Evolutionary conservation across 2,888 invertebrate species (phyloP).

Genomic region (Aquatica leii): DNA sequence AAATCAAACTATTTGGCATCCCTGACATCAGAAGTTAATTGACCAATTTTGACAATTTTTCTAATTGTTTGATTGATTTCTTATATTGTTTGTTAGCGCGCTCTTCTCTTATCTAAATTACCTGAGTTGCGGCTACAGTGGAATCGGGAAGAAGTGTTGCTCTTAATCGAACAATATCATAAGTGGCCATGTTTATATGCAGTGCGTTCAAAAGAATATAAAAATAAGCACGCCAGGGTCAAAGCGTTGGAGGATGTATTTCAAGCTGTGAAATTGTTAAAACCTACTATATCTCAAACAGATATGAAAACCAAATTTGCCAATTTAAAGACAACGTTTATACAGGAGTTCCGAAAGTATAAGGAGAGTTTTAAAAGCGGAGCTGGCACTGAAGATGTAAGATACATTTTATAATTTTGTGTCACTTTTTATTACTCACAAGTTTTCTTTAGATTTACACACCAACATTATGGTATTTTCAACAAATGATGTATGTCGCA

Average conservation of each 20-base stretch:
- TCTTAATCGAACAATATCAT: constrained; percentile 3
- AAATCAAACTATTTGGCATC: no score
- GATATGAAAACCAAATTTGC: constrained; percentile 10
- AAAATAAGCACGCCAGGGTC: constrained; percentile 7
- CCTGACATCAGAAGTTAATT: no score
- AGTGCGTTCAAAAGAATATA: neutral
- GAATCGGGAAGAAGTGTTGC: neutral
- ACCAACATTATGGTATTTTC: constrained; percentile 12
- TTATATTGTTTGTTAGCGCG: no score
- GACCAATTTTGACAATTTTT: no score
- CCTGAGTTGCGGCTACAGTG: no score
- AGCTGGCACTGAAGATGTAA: no score
- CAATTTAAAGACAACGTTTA: constrained; percentile 1
- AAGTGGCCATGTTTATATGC: constrained; percentile 3
- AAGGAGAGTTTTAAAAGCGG: no score
- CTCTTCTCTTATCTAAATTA: no score
- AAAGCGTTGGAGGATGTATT: neutral
- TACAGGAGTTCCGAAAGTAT: constrained; percentile 3
- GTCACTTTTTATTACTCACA: constrained; percentile 3
- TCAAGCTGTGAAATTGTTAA: neutral
- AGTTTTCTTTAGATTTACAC: constrained; percentile 9
- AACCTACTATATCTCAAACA: neutral
- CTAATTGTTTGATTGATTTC: no score
- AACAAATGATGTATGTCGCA: neutral
- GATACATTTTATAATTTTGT: no score